phyloP scores from a whole-genome alignment of 2,797 vertebrate species.

The Catostomus latipinnis region DNA sequence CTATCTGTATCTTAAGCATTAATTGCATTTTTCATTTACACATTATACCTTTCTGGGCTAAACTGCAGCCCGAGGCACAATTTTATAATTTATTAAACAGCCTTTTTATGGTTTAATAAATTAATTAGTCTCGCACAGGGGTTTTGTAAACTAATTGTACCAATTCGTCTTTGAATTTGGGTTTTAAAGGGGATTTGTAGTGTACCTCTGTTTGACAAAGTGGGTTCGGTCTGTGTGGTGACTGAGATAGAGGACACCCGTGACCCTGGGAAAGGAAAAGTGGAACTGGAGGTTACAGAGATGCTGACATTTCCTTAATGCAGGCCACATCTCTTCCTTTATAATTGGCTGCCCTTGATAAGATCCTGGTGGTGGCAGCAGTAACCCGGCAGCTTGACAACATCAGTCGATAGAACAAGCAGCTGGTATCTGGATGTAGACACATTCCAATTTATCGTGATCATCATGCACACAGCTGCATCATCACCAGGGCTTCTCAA shows the following conservation, averaged over 20 bases:
- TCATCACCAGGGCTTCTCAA: slow-evolving; percentile 2
- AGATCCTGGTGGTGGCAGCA: slow-evolving; percentile 72
- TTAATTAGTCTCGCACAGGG: slow-evolving; percentile 24
- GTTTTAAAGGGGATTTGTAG: slow-evolving; percentile 6
- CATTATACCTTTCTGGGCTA: slow-evolving; percentile 50
- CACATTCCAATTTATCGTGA: not conserved
- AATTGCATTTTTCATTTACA: slow-evolving; percentile 45
- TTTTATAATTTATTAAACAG: slow-evolving; percentile 24
- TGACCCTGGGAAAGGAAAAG: slow-evolving; percentile 68
- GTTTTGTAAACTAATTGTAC: slow-evolving; percentile 46
- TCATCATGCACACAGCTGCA: not conserved
- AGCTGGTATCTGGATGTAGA: not conserved
- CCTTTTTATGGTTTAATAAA: slow-evolving; percentile 44
- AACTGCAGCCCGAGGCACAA: slow-evolving; percentile 32
- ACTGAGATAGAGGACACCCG: slow-evolving; percentile 59
- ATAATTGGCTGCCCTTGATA: slow-evolving; percentile 79
- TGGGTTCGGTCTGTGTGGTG: not conserved
- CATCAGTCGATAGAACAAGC: slow-evolving; percentile 43
- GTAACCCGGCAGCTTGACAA: slow-evolving; percentile 47
- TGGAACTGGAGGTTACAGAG: slow-evolving; percentile 70
- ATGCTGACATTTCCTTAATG: slow-evolving; percentile 77
- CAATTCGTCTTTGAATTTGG: slow-evolving; percentile 18
- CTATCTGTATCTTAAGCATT: slow-evolving; percentile 35
- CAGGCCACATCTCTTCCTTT: slow-evolving; percentile 70
- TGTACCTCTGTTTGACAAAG: not conserved